A percentile compares a stretch with the other conserved stretches of the same genome.
These are phyloP conservation scores for Anastrepha obliqua DNA, from an alignment of 1,140 invertebrate species.

Conservation along the genomic window DNA sequence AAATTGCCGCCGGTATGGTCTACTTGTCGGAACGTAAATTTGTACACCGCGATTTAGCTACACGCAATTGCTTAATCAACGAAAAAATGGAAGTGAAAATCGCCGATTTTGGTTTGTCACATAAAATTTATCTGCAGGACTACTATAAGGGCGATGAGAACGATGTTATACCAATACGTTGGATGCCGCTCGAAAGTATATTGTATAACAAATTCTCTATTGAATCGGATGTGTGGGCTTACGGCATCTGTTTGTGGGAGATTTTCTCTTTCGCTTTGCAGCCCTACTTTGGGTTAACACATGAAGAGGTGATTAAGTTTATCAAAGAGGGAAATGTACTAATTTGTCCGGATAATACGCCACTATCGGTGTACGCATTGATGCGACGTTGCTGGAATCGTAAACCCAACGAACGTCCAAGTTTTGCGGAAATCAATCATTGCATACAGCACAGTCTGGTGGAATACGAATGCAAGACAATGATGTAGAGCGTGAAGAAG, in stretches of 20 bases:
- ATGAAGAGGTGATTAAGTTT: constrained; percentile 95
- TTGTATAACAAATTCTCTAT: constrained; percentile 95
- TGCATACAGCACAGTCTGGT: constrained; percentile 72
- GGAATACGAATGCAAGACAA: constrained; percentile 70
- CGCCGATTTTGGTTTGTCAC: constrained; percentile 95
- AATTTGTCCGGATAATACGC: constrained; percentile 91
- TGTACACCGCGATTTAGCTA: constrained; percentile 96
- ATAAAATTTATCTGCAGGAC: constrained; percentile 93
- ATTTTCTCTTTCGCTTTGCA: constrained; percentile 95
- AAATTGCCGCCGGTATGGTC: constrained; percentile 95
- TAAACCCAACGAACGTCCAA: constrained; percentile 88
- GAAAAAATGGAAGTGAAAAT: constrained; percentile 97
- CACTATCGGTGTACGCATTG: constrained; percentile 90
- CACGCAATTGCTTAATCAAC: constrained; percentile 95
- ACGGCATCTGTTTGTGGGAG: constrained; percentile 95
- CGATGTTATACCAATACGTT: constrained; percentile 94
- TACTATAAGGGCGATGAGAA: constrained; percentile 95
- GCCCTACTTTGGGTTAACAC: constrained; percentile 95
- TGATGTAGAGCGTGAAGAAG: constrained; percentile 61
- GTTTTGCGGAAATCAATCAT: constrained; percentile 79
- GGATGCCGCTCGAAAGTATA: constrained; percentile 97
- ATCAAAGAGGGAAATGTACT: constrained; percentile 93
- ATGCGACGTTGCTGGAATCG: constrained; percentile 96
- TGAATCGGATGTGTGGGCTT: constrained; percentile 95
- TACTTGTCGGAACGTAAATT: constrained; percentile 96